Evolutionary conservation across 2,113 vertebrate genomes (phyloP).

Genomic region (Hypanus sabinus): DNA sequence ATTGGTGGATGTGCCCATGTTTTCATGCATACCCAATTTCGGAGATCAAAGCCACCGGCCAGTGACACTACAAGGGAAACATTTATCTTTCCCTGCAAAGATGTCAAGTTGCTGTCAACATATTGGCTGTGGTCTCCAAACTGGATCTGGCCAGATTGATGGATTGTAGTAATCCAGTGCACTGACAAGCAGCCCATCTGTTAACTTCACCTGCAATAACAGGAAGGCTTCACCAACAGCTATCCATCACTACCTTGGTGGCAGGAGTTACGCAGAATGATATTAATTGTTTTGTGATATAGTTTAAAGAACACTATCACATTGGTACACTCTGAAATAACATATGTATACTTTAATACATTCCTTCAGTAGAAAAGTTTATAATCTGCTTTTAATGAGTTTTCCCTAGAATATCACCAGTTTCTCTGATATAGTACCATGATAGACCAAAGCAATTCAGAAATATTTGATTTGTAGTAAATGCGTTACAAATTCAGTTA

Average conservation of each 20-base stretch:
- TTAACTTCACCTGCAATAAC: constrained; percentile 33
- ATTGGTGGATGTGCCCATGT: constrained; percentile 17
- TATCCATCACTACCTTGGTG: neutral
- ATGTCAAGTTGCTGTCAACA: constrained; percentile 29
- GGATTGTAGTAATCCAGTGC: constrained; percentile 3
- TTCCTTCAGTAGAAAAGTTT: neutral
- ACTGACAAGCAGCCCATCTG: constrained; percentile 32
- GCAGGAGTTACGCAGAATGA: neutral
- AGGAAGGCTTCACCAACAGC: constrained; percentile 30
- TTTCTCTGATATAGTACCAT: neutral
- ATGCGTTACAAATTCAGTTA: neutral
- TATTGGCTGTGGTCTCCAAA: constrained; percentile 23
- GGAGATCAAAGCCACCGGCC: constrained; percentile 27
- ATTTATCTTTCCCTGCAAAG: constrained; percentile 11
- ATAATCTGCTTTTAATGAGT: neutral
- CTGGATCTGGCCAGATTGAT: constrained; percentile 26
- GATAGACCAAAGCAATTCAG: neutral
- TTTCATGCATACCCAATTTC: constrained; percentile 18
- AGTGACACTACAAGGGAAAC: constrained; percentile 17
- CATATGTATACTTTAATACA: neutral
- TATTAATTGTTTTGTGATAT: neutral
- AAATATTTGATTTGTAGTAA: neutral
- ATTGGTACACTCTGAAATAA: neutral
- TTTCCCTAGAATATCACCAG: neutral
- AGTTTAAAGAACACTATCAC: neutral